Evolutionary conservation across 1,140 invertebrate genomes (phyloP).

Genomic region (Zaprionus taronus): DNA sequence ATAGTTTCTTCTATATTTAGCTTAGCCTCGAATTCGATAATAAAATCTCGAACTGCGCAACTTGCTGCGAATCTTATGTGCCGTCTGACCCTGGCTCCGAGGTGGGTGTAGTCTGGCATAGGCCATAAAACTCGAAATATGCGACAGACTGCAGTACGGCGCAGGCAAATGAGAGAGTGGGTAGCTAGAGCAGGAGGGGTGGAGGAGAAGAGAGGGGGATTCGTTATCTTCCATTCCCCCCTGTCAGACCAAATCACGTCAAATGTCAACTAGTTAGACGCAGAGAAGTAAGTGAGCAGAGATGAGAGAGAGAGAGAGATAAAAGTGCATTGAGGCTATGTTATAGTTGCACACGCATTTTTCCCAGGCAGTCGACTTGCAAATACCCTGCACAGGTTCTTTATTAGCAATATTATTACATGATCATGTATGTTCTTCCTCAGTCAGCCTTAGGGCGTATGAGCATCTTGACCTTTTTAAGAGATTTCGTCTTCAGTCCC

Average conservation of each 20-base stretch:
- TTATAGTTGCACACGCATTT: slow-evolving; percentile 56
- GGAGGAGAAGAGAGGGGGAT: slow-evolving; percentile 5
- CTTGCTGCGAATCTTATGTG: slow-evolving; percentile 36
- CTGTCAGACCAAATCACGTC: slow-evolving; percentile 48
- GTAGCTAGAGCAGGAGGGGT: background rate
- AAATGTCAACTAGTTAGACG: slow-evolving; percentile 71
- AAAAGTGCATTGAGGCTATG: background rate
- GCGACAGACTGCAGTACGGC: slow-evolving; percentile 9
- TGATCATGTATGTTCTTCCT: background rate
- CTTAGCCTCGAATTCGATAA: slow-evolving; percentile 35
- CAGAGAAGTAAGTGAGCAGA: background rate
- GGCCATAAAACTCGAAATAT: slow-evolving; percentile 31
- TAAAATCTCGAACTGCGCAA: slow-evolving; percentile 28
- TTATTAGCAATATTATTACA: background rate
- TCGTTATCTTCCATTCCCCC: slow-evolving; percentile 37
- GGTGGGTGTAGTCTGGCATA: slow-evolving; percentile 35
- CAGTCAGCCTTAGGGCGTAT: background rate
- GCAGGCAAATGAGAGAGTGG: slow-evolving; percentile 5
- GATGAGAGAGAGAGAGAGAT: background rate
- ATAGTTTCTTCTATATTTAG: slow-evolving; percentile 10
- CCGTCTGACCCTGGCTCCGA: slow-evolving; percentile 37
- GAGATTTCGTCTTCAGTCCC: background rate
- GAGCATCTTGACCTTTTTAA: slow-evolving; percentile 2
- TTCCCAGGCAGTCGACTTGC: slow-evolving; percentile 50
- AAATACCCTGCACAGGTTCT: background rate